Conservation (phyloP, 2,888 invertebrate genomes). For the Belgica antarctica region DNA sequence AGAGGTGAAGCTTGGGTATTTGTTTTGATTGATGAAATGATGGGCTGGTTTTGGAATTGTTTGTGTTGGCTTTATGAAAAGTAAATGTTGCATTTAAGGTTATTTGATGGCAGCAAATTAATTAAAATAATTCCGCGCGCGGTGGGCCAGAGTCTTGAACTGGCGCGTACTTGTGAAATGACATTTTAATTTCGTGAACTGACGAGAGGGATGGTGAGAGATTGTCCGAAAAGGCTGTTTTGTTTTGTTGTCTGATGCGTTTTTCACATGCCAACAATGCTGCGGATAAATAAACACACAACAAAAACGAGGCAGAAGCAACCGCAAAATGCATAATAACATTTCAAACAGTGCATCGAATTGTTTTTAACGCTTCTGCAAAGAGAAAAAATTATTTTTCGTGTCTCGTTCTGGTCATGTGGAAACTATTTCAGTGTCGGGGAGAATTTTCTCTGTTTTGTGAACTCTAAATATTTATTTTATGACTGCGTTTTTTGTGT, state of each 20-base stretch:
- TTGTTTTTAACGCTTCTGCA: constrained; percentile 1
- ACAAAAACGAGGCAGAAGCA: background rate
- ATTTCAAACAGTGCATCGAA: constrained; percentile 37
- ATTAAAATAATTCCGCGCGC: constrained; percentile 17
- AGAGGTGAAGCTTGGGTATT: constrained; percentile 10
- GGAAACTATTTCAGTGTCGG: constrained; percentile 5
- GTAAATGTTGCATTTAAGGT: constrained; percentile 20
- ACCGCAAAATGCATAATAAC: constrained; percentile 37
- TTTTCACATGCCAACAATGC: background rate
- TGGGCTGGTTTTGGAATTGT: too few species aligned
- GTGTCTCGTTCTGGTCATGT: background rate
- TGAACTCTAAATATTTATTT: constrained; percentile 33
- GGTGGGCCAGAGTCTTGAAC: background rate
- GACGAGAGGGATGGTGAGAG: background rate
- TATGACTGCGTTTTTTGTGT: constrained; percentile 22
- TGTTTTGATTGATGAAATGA: constrained; percentile 34
- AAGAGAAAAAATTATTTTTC: too few species aligned
- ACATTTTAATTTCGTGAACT: constrained; percentile 15
- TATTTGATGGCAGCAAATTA: constrained; percentile 40
- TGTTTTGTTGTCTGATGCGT: background rate
- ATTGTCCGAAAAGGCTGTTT: too few species aligned
- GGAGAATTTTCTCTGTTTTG: background rate
- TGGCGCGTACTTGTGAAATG: background rate
- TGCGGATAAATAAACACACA: constrained; percentile 3
- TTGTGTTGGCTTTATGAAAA: constrained; percentile 14